These are phyloP conservation scores for Scaptomyza flava DNA, from an alignment of 2,888 invertebrate species.

Conservation along the genomic window DNA sequence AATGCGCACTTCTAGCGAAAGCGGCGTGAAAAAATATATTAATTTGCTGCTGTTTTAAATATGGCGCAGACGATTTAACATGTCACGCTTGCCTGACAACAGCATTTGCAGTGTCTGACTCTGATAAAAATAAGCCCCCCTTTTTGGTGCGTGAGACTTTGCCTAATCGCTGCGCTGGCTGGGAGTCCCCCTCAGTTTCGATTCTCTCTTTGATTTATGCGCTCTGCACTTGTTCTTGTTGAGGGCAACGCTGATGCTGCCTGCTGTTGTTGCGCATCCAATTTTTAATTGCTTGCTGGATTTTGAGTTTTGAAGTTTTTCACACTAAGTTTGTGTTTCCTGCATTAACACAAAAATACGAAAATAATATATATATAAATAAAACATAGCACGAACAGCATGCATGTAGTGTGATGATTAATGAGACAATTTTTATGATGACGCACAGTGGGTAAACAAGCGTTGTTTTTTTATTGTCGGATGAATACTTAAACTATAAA, in stretches of 20 bases:
- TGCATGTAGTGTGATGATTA: conserved; percentile 74
- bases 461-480: not conserved
- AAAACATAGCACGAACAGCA: conserved; percentile 36
- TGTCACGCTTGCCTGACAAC: conserved; percentile 30
- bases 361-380: conserved; percentile 19
- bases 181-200: conserved; percentile 6
- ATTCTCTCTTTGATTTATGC: conserved; percentile 68
- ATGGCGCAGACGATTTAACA: conserved; percentile 72
- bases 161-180: conserved; percentile 43
- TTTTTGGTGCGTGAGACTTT: conserved; percentile 40
- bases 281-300: conserved; percentile 68
- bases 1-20: conserved; percentile 65
- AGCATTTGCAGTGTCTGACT: not conserved
- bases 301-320: conserved; percentile 52
- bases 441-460: conserved; percentile 52
- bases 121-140: conserved; percentile 46
- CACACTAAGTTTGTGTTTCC: conserved; percentile 76
- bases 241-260: conserved; percentile 4
- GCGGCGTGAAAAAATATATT: conserved; percentile 68
- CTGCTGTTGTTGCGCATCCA: conserved; percentile 36
- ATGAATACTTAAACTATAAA: not conserved
- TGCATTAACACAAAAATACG: conserved; percentile 44
- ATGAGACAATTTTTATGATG: conserved; percentile 79
- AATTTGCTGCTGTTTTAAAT: conserved; percentile 76
- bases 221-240: conserved; percentile 60